phyloP scores from a whole-genome alignment of 2,888 invertebrate genomes.

The Allolobophora icterica region DNA sequence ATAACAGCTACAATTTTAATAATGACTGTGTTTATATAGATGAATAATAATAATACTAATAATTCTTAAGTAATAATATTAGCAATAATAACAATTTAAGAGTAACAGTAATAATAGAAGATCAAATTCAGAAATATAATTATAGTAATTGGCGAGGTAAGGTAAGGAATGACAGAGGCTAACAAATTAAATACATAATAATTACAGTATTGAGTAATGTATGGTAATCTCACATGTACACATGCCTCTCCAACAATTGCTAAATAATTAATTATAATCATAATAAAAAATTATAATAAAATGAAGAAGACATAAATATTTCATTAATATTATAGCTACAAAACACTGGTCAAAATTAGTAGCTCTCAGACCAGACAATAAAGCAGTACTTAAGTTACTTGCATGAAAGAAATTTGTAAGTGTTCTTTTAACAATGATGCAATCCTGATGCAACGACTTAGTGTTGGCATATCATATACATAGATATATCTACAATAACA shows the following conservation, averaged over 20 bases:
- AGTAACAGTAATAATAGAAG: not conserved
- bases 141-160: not conserved
- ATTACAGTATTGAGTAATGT: not conserved
- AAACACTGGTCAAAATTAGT: not conserved
- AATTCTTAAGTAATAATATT: not conserved
- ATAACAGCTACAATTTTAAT: not conserved
- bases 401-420: not conserved
- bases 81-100: not conserved
- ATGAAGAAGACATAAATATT: not conserved
- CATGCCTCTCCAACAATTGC: not conserved
- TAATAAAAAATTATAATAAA: not conserved
- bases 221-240: conserved; percentile 1
- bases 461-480: not conserved
- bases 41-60: not conserved
- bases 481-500: not conserved
- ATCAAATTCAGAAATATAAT: not conserved
- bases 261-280: not conserved
- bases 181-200: conserved; percentile 14
- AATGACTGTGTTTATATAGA: not conserved
- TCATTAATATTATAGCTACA: not conserved
- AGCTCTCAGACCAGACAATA: not conserved
- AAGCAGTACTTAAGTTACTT: not conserved
- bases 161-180: not conserved
- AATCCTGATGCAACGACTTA: not conserved
- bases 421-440: not conserved